phyloP scores from a whole-genome alignment of 2,888 invertebrate genomes.

The Mactromeris polynyma region DNA sequence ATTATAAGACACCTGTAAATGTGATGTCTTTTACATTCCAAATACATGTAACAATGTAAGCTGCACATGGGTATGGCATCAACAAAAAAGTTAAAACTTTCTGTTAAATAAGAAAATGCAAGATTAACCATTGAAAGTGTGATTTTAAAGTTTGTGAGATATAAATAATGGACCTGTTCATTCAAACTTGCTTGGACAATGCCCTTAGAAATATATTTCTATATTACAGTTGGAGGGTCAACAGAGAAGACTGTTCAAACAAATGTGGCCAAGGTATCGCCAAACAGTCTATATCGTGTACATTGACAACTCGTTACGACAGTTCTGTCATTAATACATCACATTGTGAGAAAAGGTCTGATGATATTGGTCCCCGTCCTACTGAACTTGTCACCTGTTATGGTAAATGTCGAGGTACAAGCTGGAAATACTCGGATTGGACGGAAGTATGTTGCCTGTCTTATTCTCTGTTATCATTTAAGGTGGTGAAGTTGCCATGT shows the following conservation, averaged over 20 bases:
- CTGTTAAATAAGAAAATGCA: no score
- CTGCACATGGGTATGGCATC: no score
- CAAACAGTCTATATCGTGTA: conserved; percentile 90
- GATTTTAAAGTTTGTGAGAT: no score
- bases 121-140: no score
- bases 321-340: conserved; percentile 57
- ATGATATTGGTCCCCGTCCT: conserved; percentile 88
- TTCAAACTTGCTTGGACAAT: no score
- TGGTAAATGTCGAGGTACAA: conserved; percentile 90
- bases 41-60: no score
- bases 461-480: no score
- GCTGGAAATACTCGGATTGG: conserved; percentile 93
- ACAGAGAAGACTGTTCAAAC: conserved; percentile 91
- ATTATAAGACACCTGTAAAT: no score
- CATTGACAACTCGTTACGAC: conserved; percentile 85
- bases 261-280: conserved; percentile 91
- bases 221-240: conserved; percentile 89
- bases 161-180: no score
- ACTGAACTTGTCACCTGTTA: conserved; percentile 89
- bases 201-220: neutral
- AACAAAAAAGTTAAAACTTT: no score
- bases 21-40: no score
- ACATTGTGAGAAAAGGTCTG: conserved; percentile 75
- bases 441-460: conserved; percentile 89
- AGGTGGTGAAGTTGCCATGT: no score